These are phyloP conservation scores for Drosophila insularis DNA, from an alignment of 1,140 invertebrate species.

Conservation along the genomic window DNA sequence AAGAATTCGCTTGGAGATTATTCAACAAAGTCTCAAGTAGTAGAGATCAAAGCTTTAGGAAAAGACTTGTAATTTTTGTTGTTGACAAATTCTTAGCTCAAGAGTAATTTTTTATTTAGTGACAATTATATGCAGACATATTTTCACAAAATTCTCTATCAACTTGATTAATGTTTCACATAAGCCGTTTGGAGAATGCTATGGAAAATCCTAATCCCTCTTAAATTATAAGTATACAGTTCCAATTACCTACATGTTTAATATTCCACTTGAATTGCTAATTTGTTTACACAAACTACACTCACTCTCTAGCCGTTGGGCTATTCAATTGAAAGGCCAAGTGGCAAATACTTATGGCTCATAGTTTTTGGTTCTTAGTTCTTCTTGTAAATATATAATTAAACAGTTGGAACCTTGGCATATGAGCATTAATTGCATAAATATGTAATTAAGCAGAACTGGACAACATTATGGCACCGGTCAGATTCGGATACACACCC, in stretches of 20 bases:
- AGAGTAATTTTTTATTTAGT: too few species aligned
- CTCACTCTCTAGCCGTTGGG: neutral
- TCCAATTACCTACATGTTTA: neutral
- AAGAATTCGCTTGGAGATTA: too few species aligned
- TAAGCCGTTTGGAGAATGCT: too few species aligned
- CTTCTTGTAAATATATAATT: conserved; percentile 23
- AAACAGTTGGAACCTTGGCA: conserved; percentile 45
- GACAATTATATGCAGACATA: too few species aligned
- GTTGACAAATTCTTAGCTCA: too few species aligned
- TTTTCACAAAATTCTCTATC: too few species aligned
- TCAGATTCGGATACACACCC: conserved; percentile 30
- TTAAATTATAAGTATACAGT: neutral
- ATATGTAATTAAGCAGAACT: conserved; percentile 49
- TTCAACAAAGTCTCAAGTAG: too few species aligned
- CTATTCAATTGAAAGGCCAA: neutral
- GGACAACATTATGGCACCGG: conserved; percentile 25
- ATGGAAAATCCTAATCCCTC: neutral
- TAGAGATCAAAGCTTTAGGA: too few species aligned
- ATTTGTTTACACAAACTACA: neutral
- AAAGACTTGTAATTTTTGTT: too few species aligned
- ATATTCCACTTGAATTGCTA: neutral
- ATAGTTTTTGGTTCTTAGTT: neutral
- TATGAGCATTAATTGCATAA: conserved; percentile 54
- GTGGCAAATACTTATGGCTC: neutral
- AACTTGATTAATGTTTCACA: too few species aligned